Base-by-base conservation (phyloP, 2,113 vertebrate species). In the Raja brachyura region DNA sequence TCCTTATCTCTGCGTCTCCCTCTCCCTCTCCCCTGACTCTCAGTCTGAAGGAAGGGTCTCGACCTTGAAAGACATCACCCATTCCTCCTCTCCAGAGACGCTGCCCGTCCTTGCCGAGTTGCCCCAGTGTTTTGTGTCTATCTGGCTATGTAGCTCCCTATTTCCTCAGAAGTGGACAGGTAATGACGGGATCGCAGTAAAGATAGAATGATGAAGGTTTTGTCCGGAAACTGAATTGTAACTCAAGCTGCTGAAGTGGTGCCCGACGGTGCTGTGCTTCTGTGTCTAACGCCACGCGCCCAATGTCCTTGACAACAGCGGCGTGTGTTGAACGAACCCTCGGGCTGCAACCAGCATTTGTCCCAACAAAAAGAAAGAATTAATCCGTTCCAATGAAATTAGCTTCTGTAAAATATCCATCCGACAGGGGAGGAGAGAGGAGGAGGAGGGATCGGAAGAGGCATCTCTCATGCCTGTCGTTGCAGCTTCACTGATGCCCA, bases 311-410 rank as follows among this genome's bases (percentile, higher is more conserved):
- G 66, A 73, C 10, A 92, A 48, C 28, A 73, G 39, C 68, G 20
- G 25, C 39, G 39, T 14, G 66, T 18, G 33, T 54, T 54, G 68
- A 73, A 92, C 28, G 39, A 22, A 39, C 33, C 90, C 68, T 92
- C 90, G 73, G 90, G 90, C 90, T 28, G 63, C 18, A 0, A 48
- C 48, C 31, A 28, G 39, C 66, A 28, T 5, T 48, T 73, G 90
- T 39, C 90, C 66, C 25, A 54, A 63, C 39, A 63, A 54, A 73
- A 61, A 85, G 11, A n/a, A 90, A 90, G n/a, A 66, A 90, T 70
- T 63, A 70, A 92, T 92, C 66, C 25, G 33, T 70, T 92, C 66
- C 88, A 68, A 92, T 48, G 70, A 92, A 92, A 92, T 92, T 92
- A 92, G 90, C 61, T 92, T 73, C 39, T 73, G 90, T 48, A 92